Evolutionary conservation across 1,140 invertebrate genomes (phyloP).

Genomic region (Venturia canescens): DNA sequence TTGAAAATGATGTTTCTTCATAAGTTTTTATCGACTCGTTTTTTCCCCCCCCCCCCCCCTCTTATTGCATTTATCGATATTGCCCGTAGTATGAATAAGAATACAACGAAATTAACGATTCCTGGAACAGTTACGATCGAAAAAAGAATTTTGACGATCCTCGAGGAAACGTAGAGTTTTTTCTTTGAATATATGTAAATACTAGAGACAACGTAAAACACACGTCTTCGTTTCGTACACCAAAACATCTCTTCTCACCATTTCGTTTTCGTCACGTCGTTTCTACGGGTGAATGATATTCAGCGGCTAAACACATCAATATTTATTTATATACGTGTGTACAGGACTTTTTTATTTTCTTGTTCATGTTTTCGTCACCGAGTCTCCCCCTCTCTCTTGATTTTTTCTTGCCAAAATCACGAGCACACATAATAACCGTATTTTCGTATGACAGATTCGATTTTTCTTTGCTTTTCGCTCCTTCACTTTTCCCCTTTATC

Average conservation of each 20-base stretch:
- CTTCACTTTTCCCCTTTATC: background rate
- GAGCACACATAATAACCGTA: constrained; percentile 20
- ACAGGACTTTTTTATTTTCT: constrained; percentile 16
- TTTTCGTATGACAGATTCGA: constrained; percentile 21
- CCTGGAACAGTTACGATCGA: constrained; percentile 28
- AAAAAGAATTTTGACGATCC: constrained; percentile 20
- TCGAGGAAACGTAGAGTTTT: background rate
- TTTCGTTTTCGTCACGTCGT: constrained; percentile 5
- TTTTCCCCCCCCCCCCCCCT: background rate
- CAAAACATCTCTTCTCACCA: constrained; percentile 17
- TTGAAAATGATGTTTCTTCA: too few species aligned
- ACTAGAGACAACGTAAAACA: background rate
- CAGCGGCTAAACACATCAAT: constrained; percentile 39
- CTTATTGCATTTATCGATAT: constrained; percentile 53
- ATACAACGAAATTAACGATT: constrained; percentile 13
- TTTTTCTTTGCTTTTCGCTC: background rate
- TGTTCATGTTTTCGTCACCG: background rate
- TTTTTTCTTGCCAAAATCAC: constrained; percentile 14
- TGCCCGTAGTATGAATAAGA: constrained; percentile 49
- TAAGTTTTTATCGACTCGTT: too few species aligned
- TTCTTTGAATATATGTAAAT: background rate
- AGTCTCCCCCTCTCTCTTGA: background rate
- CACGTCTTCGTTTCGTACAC: constrained; percentile 25
- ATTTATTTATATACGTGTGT: constrained; percentile 30
- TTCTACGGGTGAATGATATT: constrained; percentile 38